These are phyloP conservation scores for Illadopsis cleaveri DNA, from an alignment of 2,113 vertebrate species.

Conservation along the genomic window DNA sequence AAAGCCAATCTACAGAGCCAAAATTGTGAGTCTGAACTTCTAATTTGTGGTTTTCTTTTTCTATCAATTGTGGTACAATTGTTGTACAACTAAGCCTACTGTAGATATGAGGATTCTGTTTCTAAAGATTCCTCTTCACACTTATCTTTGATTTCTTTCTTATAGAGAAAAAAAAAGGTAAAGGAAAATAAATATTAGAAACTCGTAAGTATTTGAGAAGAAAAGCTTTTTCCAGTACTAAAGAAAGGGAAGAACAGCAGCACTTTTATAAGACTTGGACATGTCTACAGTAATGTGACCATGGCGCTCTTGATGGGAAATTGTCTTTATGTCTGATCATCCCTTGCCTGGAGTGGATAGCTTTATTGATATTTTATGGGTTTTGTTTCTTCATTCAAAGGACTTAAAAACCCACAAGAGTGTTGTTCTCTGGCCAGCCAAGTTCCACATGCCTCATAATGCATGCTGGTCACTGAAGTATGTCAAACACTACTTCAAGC, in stretches of 20 bases:
- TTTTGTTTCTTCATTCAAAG: not conserved
- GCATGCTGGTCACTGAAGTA: not conserved
- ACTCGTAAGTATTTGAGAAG: not conserved
- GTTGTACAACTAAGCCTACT: not conserved
- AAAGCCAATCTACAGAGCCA: not conserved
- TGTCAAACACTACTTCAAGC: constrained; percentile 7
- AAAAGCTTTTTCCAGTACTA: not conserved
- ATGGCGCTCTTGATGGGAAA: not conserved
- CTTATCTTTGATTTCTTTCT: not conserved
- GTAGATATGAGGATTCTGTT: not conserved
- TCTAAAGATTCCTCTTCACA: not conserved
- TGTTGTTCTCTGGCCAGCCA: not conserved
- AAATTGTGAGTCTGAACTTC: not conserved
- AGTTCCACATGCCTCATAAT: not conserved
- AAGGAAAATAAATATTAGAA: not conserved
- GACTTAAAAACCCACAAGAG: not conserved
- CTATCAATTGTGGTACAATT: not conserved
- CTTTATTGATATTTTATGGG: not conserved
- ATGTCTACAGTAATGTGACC: not conserved
- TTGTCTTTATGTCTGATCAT: not conserved
- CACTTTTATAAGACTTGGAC: not conserved
- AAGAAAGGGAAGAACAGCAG: not conserved
- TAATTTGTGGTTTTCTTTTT: not conserved
- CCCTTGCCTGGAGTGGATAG: not conserved
- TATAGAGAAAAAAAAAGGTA: too few species aligned